Base-by-base conservation (phyloP, 2,888 invertebrate species). In the Drosophila bunnanda region DNA sequence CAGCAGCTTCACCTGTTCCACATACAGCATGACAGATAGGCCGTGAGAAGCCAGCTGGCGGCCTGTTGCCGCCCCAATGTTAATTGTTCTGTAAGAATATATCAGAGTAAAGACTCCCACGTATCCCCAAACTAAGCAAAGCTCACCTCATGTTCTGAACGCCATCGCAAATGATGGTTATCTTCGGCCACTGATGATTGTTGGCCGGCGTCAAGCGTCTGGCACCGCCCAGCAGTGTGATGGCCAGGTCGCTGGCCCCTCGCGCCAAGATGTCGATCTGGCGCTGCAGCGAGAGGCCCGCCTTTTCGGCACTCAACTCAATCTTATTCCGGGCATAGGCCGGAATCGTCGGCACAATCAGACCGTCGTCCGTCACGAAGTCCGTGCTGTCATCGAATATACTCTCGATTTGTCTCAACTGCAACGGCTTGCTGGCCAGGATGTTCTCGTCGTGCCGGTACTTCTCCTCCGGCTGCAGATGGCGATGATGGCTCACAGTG, bases 391-490 rank as follows among this genome's bases (percentile, higher is more conserved):
- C 89, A 44, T 82, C 77, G 54, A 89, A 91, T 25, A 88, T 73
- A 8, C 96, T 94, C 69, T 93, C 93, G 75, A 97, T 96, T 91
- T 96, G 95, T 56, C 95, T 94, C 82, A 94, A 93, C 25, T 94
- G 94, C 8, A 94, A 93, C 5, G 96, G 95, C 70, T 94, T 93
- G 17, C 95, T 93, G 56, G 94, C 94, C 72, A 98, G 94, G 65
- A 98, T 94, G 93, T 97, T 97, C 93, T 98, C 96, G 93, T 98
- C 97, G 92, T 96, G 97, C 8, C 97, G 94, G 91, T 95, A 96
- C 90, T 88, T 88, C 12, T 95, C 94, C 66, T 82, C 72, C 50
- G 77, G 74, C 44, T 89, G 89, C 52, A 83, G 90, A 55, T 89
- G 86, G 81, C 55, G 57, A 43, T 90, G 90, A 53, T 83, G 90